These are phyloP conservation scores for Galleria mellonella DNA, from an alignment of 1,140 invertebrate genomes.

Conservation along the genomic window DNA sequence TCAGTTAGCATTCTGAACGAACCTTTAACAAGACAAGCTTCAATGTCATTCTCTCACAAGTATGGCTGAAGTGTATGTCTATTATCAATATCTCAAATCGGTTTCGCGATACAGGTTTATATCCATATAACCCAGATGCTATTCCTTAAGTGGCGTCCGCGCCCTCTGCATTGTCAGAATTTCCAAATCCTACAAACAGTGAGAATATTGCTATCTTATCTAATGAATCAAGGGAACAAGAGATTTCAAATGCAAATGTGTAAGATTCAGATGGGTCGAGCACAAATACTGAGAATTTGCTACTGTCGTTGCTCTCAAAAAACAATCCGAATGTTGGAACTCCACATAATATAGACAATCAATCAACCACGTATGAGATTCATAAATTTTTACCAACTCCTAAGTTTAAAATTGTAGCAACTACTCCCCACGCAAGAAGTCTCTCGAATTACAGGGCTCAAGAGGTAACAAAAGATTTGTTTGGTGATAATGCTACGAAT, in stretches of 20 bases:
- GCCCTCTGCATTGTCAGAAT: neutral
- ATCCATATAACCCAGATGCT: conserved; percentile 22
- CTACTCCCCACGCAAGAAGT: no score
- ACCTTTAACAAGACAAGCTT: conserved; percentile 17
- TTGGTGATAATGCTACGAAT: no score
- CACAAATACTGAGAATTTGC: neutral
- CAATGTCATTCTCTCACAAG: conserved; percentile 20
- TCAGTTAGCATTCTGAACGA: conserved; percentile 8
- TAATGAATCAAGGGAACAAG: neutral
- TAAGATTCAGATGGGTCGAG: neutral
- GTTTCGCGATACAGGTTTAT: conserved; percentile 30
- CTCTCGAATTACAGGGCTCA: no score
- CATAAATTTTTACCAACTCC: no score
- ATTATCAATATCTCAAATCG: conserved; percentile 23
- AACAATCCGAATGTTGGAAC: neutral
- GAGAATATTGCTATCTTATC: neutral
- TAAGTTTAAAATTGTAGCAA: no score
- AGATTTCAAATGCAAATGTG: neutral
- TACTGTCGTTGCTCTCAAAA: neutral
- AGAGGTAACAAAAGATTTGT: no score
- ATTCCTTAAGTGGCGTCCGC: conserved; percentile 22
- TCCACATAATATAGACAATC: neutral
- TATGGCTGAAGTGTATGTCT: conserved; percentile 31
- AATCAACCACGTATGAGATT: neutral
- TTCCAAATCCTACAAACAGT: neutral